Base-by-base conservation (phyloP, 2,888 invertebrate species). In the Gymnocheta viridis region DNA sequence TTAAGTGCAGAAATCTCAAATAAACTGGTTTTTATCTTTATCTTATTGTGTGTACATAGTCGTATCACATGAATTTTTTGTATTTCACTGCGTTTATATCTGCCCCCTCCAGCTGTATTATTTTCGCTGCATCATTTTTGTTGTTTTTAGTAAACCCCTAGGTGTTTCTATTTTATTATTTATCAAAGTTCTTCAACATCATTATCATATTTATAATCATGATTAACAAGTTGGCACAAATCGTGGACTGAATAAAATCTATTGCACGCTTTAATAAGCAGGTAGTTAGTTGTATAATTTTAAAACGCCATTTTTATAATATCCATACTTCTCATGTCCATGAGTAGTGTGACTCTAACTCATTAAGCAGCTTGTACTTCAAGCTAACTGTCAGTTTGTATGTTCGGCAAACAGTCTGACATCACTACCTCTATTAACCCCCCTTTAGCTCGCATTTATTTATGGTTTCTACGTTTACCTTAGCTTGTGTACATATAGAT, bases 231-330 rank as follows among this genome's bases (percentile, higher is more conserved):
- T 51, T 60, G 60, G 14, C 12, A 41, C 10, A 51, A 69, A 70
- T 79, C 56, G 54, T 72, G 64, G 51, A 29, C 64, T 66, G 54
- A 14, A 60, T 24, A 54, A 72, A 62, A 72, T 64, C 54, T 54
- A 62, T 24, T 64, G 54, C 51, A 81, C 32, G 73, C 56, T 80
- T 80, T 67, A 73, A 60, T 74, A 67, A 67, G 60, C 80, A 73
- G 60, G 79, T 72, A 66, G 72, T 51, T 14, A 29, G 44, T 49
- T 17, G 27, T 41, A 22, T 49, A 24, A 62, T 9, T 74, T 10
- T n/a, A 19, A 47, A 19, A 62, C 12, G 12, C 24, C 24, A 38
- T 62, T 29, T 64, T 62, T 51, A 17, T 6, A 41, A 32, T 35
- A 76, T 19, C 56, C 38, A 58, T 54, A 78, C 51, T 17, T 32